Conservation (phyloP, 2,888 invertebrate species). For the Papilio protenor region DNA sequence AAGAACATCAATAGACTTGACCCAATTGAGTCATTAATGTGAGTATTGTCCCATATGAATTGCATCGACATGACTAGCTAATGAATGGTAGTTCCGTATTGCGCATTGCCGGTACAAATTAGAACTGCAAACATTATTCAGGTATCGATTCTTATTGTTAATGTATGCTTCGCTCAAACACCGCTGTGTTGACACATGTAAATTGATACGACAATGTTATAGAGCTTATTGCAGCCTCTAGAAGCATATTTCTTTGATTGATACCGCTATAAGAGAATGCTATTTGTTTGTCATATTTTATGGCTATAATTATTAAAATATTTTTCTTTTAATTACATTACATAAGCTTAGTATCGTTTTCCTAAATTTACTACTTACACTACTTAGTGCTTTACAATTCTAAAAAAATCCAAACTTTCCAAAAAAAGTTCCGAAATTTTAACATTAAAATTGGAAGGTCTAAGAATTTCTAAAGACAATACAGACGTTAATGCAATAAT, state of each 20-base stretch:
- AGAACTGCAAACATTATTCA: conserved; percentile 43
- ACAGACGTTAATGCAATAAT: too few species aligned
- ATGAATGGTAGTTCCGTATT: conserved; percentile 57
- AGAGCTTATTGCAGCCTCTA: conserved; percentile 45
- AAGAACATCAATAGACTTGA: conserved; percentile 29
- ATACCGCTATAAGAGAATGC: conserved; percentile 28
- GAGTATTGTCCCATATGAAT: conserved; percentile 61
- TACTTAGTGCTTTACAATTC: too few species aligned
- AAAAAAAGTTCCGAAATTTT: too few species aligned
- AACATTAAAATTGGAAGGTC: too few species aligned
- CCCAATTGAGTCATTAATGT: conserved; percentile 53
- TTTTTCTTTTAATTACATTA: too few species aligned
- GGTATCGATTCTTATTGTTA: conserved; percentile 46
- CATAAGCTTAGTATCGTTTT: too few species aligned
- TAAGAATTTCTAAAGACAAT: too few species aligned
- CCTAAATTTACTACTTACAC: too few species aligned
- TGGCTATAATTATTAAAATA: too few species aligned
- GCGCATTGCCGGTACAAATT: conserved; percentile 41
- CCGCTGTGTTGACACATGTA: conserved; percentile 56
- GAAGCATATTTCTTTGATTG: conserved; percentile 46
- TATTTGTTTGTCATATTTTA: not conserved
- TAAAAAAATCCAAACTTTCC: too few species aligned
- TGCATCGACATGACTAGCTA: conserved; percentile 54
- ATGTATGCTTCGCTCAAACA: conserved; percentile 54
- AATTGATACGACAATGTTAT: conserved; percentile 56